Base-by-base conservation (phyloP, 1,140 invertebrate species). In the Drosophila yakuba region DNA sequence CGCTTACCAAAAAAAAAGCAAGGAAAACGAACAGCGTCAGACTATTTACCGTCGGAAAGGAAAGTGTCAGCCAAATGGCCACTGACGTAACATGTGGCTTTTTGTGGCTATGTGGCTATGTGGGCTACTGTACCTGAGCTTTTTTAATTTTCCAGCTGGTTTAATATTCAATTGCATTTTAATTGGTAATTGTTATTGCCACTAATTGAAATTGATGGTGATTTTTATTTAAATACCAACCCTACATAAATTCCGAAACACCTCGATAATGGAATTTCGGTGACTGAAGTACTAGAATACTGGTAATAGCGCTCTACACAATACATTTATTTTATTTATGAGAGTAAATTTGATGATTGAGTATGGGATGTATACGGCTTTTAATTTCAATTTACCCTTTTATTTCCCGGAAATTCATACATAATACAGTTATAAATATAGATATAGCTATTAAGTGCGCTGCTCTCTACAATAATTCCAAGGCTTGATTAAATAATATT, bases 71-170 rank as follows among this genome's bases (percentile, higher is more conserved):
- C 7, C 43, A 39, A 20, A 15, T 63, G 35, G 4, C 52, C 12
- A 28, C 59, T 66, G 43, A 67, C 60, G 63, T 67, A 60, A 67
- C 32, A 36, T 12, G 4, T 20, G 32, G 50, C 32, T 36, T 51
- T 51, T 15, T 51, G 15, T 17, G 28, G 28, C 17, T 17, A 17
- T 17, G 17, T 2, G 20, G 20, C 20, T 20, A 20, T 20, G 1
- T 20, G 20, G 20, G 11, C 12, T 45, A 25, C 4, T 45, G 36
- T 38, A 32, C 7, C 32, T 32, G 32, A 32, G 25, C 23, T 25
- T 25, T 25, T 4, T 4, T 25, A 25, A 25, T 36, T 64, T 48
- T 28, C 51, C 52, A 4, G 6, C 25, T 10, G 14, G 3, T 3
- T 15, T 17, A 20, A 15, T 4, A 36, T 12, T 2, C 15, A 50